phyloP scores from a whole-genome alignment of 2,797 vertebrate species.

The Strix occidentalis region DNA sequence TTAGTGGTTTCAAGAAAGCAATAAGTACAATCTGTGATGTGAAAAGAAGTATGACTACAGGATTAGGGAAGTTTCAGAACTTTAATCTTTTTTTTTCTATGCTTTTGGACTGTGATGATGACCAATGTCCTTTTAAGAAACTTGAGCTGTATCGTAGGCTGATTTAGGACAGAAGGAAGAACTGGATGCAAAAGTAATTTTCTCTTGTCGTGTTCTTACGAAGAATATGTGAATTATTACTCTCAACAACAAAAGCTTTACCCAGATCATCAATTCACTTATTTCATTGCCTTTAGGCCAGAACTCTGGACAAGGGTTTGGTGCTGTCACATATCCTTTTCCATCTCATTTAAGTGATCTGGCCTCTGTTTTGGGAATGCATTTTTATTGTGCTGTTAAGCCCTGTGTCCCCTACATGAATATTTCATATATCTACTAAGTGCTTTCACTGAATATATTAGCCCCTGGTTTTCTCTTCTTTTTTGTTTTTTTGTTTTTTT shows the following conservation, averaged over 20 bases:
- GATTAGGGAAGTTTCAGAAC: constrained; percentile 45
- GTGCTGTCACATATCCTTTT: constrained; percentile 65
- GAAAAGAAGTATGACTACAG: neutral
- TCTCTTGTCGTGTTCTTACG: constrained; percentile 10
- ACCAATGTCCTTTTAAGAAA: neutral
- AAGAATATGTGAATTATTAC: constrained; percentile 52
- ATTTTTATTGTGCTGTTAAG: constrained; percentile 59
- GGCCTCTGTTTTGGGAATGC: constrained; percentile 59
- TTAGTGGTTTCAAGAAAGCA: neutral
- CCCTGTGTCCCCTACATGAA: constrained; percentile 55
- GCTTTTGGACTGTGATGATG: neutral
- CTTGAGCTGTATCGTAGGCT: neutral
- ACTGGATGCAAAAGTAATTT: constrained; percentile 42
- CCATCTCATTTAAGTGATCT: constrained; percentile 69
- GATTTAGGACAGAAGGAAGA: constrained; percentile 5
- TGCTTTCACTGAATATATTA: constrained; percentile 64
- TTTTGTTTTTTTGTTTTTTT: too few species aligned
- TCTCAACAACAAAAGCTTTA: constrained; percentile 52
- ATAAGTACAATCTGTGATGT: neutral
- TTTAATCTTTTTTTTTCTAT: constrained; percentile 1
- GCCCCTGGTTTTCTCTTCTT: neutral
- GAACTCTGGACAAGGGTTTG: constrained; percentile 57
- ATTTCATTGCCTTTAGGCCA: constrained; percentile 64
- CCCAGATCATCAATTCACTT: constrained; percentile 47
- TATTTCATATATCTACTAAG: constrained; percentile 64